Conservation (phyloP, 2,888 invertebrate species). For the Azorinus chamasolen region DNA sequence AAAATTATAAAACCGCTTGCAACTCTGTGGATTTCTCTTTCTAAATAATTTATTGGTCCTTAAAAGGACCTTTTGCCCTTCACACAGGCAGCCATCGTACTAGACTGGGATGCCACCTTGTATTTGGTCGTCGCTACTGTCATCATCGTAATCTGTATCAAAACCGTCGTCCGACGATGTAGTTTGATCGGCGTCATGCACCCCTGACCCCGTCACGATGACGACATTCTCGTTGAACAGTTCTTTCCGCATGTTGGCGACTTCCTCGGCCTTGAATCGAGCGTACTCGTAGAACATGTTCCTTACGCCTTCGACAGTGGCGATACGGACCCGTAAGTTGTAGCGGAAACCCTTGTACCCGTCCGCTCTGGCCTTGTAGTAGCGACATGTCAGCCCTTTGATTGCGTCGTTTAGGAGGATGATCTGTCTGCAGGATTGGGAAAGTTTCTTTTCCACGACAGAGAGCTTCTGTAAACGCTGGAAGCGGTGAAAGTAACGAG, state of each 20-base stretch:
- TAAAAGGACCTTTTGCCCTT: too few species aligned
- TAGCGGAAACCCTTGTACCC: conserved; percentile 56
- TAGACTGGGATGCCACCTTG: too few species aligned
- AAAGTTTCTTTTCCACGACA: conserved; percentile 36
- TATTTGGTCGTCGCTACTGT: too few species aligned
- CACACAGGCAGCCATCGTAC: too few species aligned
- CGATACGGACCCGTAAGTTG: conserved; percentile 49
- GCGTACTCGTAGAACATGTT: conserved; percentile 64
- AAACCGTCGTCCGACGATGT: too few species aligned
- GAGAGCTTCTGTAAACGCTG: too few species aligned
- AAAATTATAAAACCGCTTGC: too few species aligned
- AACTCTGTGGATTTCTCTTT: too few species aligned
- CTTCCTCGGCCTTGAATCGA: conserved; percentile 52
- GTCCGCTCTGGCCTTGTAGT: conserved; percentile 42
- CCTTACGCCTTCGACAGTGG: conserved; percentile 54
- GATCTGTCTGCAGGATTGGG: conserved; percentile 49
- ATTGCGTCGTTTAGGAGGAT: conserved; percentile 59
- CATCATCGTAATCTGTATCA: too few species aligned
- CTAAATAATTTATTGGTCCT: too few species aligned
- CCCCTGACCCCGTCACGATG: conserved; percentile 39
- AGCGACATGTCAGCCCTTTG: conserved; percentile 51
- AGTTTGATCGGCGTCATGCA: conserved; percentile 4
- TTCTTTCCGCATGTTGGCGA: conserved; percentile 56
- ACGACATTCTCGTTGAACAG: conserved; percentile 53
- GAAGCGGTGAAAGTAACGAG: too few species aligned